phyloP scores from a whole-genome alignment of 1,140 invertebrate species.

The Monomorium pharaonis region DNA sequence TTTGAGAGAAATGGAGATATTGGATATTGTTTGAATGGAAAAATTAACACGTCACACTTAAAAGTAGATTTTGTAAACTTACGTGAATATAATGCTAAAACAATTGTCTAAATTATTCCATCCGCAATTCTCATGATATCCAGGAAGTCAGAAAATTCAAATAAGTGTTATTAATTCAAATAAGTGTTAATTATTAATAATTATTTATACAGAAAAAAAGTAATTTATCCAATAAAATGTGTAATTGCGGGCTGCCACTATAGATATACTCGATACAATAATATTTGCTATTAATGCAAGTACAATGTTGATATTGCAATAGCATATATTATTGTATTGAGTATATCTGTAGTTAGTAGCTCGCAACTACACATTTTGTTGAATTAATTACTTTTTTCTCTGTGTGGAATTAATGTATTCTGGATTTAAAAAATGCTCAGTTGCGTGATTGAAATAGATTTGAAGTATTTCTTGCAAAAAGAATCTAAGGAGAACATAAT shows the following conservation, averaged over 20 bases:
- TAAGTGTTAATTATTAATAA: too few relatives aligned
- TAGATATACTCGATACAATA: too few relatives aligned
- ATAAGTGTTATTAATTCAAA: too few relatives aligned
- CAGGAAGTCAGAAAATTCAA: background rate
- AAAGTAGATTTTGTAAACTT: background rate
- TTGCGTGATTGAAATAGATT: background rate
- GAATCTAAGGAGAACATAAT: background rate
- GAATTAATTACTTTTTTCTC: too few relatives aligned
- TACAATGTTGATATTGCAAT: too few relatives aligned
- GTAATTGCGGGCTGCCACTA: too few relatives aligned
- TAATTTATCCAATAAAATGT: too few relatives aligned
- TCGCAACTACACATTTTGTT: too few relatives aligned
- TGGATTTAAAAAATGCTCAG: background rate
- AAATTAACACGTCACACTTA: background rate
- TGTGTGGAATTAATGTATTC: background rate
- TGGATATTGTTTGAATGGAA: background rate
- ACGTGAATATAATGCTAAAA: background rate
- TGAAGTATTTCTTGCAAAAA: slow-evolving; percentile 10
- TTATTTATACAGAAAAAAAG: too few relatives aligned
- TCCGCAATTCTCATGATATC: background rate
- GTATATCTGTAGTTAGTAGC: too few relatives aligned
- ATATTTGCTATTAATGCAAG: too few relatives aligned
- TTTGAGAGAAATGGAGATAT: background rate
- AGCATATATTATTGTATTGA: too few relatives aligned
- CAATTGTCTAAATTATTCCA: background rate